phyloP scores from a whole-genome alignment of 2,888 invertebrate species.

The Caenorhabditis imperialis region DNA sequence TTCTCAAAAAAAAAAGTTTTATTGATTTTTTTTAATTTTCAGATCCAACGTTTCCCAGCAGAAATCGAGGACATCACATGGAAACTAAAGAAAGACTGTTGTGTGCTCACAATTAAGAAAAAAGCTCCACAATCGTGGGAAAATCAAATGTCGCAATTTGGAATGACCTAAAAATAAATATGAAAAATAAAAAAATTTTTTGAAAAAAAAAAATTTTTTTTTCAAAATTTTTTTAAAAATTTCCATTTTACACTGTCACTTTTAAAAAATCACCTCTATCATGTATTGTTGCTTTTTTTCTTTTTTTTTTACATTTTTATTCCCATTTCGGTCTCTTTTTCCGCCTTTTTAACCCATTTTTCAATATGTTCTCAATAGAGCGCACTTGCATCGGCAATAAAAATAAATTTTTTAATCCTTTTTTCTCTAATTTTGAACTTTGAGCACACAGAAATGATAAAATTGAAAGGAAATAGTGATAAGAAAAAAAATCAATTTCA shows the following conservation, averaged over 20 bases:
- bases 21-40: not conserved
- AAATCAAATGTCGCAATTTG: conserved; percentile 62
- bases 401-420: too few relatives aligned
- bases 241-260: not conserved
- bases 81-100: conserved; percentile 65
- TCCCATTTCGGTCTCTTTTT: conserved; percentile 14
- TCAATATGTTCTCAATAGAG: conserved; percentile 43
- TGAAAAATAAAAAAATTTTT: too few relatives aligned
- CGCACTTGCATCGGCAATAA: too few relatives aligned
- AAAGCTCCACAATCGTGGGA: conserved; percentile 62
- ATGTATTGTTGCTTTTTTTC: too few relatives aligned
- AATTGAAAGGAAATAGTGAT: too few relatives aligned
- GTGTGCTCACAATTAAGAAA: conserved; percentile 60
- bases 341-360: conserved; percentile 10
- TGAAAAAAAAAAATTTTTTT: too few relatives aligned
- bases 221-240: too few relatives aligned
- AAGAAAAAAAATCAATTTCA: conserved; percentile 2
- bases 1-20: conserved; percentile 1
- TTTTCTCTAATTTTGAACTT: too few relatives aligned
- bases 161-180: conserved; percentile 44
- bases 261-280: too few relatives aligned
- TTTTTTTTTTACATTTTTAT: too few relatives aligned
- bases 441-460: too few relatives aligned
- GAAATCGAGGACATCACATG: conserved; percentile 60
- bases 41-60: conserved; percentile 58